Conservation (phyloP, 1,140 invertebrate genomes). For the Lordiphosa mommai region DNA sequence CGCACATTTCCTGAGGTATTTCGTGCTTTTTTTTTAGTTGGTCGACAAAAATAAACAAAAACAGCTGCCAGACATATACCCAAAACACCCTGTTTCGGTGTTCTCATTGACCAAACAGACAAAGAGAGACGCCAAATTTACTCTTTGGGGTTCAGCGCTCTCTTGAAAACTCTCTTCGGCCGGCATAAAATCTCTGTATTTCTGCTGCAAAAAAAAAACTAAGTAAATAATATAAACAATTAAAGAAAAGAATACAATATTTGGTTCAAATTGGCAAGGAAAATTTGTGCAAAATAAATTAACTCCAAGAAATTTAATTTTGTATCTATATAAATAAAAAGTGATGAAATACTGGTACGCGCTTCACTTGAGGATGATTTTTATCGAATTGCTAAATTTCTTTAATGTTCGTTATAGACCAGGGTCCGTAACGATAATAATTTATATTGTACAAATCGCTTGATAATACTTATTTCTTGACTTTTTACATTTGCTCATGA, state of each 20-base stretch:
- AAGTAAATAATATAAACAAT: not conserved
- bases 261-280: too few relatives aligned
- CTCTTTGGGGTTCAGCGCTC: constrained; percentile 42
- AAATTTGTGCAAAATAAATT: too few relatives aligned
- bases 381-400: too few relatives aligned
- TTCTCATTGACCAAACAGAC: not conserved
- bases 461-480: too few relatives aligned
- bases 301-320: too few relatives aligned
- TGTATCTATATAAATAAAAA: too few relatives aligned
- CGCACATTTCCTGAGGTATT: not conserved
- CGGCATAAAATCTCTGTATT: not conserved
- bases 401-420: too few relatives aligned
- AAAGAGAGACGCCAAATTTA: constrained; percentile 11
- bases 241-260: not conserved
- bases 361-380: too few relatives aligned
- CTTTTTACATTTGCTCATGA: too few relatives aligned
- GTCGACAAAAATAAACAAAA: constrained; percentile 1
- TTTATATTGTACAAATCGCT: too few relatives aligned
- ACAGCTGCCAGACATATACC: not conserved
- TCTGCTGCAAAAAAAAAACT: not conserved
- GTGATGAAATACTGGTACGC: too few relatives aligned
- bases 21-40: not conserved
- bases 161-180: constrained; percentile 22
- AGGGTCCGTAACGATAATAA: too few relatives aligned
- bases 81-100: constrained; percentile 43